Conservation (phyloP, 2,113 vertebrate genomes). For the Xenotilapia flavipinnis region DNA sequence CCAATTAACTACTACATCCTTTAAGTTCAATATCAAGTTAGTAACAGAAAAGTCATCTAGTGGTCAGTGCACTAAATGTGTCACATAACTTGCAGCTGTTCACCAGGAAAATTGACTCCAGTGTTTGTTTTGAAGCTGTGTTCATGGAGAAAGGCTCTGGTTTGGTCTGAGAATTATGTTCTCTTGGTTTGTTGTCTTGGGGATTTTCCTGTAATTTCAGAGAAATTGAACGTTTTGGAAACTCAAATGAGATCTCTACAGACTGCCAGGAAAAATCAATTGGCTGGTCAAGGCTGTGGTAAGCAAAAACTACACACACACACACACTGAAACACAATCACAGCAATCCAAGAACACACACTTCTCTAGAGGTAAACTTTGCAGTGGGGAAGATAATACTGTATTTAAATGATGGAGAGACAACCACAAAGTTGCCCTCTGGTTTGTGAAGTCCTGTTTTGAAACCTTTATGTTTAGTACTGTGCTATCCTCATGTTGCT, state of each 20-base stretch:
- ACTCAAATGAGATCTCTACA: conserved; percentile 42
- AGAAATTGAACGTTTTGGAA: conserved; percentile 32
- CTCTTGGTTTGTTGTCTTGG: conserved; percentile 17
- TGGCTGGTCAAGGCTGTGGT: background rate
- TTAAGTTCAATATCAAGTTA: conserved; percentile 14
- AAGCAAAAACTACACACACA: background rate
- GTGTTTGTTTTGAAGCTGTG: background rate
- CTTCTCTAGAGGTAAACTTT: background rate
- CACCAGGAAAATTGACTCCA: background rate
- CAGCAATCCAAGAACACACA: background rate
- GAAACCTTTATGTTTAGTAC: background rate
- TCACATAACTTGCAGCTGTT: background rate
- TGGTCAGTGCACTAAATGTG: background rate
- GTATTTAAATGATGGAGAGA: background rate
- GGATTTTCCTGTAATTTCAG: conserved; percentile 35
- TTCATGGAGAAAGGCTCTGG: background rate
- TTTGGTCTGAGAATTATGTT: conserved; percentile 14
- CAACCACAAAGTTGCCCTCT: background rate
- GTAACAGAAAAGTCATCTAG: conserved; percentile 1
- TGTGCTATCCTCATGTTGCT: background rate
- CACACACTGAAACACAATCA: background rate
- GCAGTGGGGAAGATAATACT: background rate
- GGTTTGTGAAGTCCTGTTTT: background rate
- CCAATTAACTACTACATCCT: conserved; percentile 27
- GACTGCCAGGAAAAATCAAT: conserved; percentile 30